Percentiles rank a stretch among this genome's conserved stretches.
These are phyloP conservation scores for Enteromius argenteus DNA, from an alignment of 2,797 vertebrate genomes.

Conservation along the genomic window DNA sequence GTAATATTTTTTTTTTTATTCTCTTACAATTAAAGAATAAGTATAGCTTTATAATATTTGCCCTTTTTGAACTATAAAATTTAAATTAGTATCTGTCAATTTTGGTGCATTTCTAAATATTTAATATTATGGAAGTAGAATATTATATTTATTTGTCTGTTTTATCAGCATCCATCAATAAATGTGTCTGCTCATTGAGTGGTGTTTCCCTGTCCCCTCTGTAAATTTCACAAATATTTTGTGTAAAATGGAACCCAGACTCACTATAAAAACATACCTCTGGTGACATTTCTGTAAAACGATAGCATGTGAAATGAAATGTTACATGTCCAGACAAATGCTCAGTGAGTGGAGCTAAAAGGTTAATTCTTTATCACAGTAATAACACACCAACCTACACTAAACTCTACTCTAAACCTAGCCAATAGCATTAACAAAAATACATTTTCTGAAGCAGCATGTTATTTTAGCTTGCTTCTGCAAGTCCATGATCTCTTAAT, in stretches of 20 bases:
- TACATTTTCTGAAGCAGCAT: conserved; percentile 3
- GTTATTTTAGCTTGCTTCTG: not conserved
- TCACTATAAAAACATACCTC: not conserved
- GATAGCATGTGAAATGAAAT: not conserved
- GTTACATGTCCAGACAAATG: not conserved
- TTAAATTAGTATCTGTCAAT: not conserved
- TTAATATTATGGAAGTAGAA: not conserved
- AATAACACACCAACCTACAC: not conserved
- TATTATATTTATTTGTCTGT: not conserved
- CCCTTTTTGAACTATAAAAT: not conserved
- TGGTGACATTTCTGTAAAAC: not conserved
- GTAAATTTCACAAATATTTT: not conserved
- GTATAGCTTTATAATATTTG: not conserved
- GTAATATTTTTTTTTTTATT: not conserved
- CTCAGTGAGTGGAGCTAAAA: not conserved
- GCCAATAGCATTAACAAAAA: not conserved
- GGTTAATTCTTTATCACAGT: not conserved
- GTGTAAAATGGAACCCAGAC: not conserved
- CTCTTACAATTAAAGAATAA: not conserved
- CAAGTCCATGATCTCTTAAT: not conserved
- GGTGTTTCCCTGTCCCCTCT: not conserved
- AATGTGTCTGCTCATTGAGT: not conserved
- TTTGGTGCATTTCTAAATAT: not conserved
- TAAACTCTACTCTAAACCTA: not conserved
- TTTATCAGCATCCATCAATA: not conserved